A percentile compares a stretch with the other conserved stretches of the same genome.
Evolutionary conservation across 2,888 invertebrate species (phyloP).

Genomic region (Bombylius discolor): DNA sequence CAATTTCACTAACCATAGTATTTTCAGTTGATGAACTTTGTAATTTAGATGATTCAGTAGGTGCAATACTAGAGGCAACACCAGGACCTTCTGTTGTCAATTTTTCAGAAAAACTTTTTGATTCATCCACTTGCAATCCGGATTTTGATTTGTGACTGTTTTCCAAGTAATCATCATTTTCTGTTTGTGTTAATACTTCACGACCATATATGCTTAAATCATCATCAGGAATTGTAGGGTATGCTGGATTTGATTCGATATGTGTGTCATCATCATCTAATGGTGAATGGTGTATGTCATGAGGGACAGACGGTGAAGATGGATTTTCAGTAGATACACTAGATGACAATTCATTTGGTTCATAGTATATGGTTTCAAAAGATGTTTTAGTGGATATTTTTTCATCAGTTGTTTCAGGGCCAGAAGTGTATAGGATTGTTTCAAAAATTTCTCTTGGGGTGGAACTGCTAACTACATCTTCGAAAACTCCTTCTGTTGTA

Average conservation of each 20-base stretch:
- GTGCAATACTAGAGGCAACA: neutral
- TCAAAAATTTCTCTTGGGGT: conserved; percentile 1
- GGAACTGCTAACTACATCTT: neutral
- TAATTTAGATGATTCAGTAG: neutral
- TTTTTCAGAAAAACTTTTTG: conserved; percentile 2
- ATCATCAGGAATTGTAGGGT: conserved; percentile 41
- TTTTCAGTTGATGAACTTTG: neutral
- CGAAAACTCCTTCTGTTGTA: neutral
- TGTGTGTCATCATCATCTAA: conserved; percentile 26
- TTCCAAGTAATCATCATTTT: conserved; percentile 25
- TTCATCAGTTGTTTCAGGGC: neutral
- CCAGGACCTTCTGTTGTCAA: conserved; percentile 2
- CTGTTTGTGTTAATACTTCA: conserved; percentile 20
- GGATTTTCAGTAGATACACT: conserved; percentile 7
- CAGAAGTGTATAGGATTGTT: conserved; percentile 3
- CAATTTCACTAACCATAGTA: neutral
- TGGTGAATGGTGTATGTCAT: conserved; percentile 1
- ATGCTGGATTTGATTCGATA: conserved; percentile 38
- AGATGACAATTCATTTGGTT: neutral
- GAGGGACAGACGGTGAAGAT: conserved; percentile 13
- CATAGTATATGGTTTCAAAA: conserved; percentile 7
- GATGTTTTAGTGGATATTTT: neutral
- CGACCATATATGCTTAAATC: conserved; percentile 33
- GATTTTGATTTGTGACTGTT: conserved; percentile 9
- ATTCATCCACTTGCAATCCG: conserved; percentile 3